A percentile compares a stretch with the other conserved stretches of the same genome.
These are phyloP conservation scores for Plutomurus gul DNA, from an alignment of 1,140 invertebrate genomes.

Conservation along the genomic window DNA sequence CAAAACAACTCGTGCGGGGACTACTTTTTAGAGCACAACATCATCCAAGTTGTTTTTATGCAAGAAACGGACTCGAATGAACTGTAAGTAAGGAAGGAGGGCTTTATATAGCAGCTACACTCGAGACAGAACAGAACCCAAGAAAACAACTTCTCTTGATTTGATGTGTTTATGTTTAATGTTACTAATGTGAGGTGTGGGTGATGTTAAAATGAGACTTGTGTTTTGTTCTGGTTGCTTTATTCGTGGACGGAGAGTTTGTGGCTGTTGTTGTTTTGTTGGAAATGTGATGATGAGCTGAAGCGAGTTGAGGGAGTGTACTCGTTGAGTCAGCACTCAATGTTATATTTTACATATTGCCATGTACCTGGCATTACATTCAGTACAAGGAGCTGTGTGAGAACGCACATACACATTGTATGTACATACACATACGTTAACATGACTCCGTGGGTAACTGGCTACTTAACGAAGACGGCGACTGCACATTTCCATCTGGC, in stretches of 20 bases:
- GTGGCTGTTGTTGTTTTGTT: slow-evolving; percentile 21
- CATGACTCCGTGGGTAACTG: too few species aligned
- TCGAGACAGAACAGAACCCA: neutral
- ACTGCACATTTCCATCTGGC: too few species aligned
- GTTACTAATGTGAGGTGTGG: slow-evolving; percentile 13
- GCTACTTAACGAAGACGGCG: too few species aligned
- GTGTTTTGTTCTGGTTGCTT: slow-evolving; percentile 22
- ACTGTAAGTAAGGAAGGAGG: too few species aligned
- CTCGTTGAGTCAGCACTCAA: too few species aligned
- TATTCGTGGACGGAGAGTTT: neutral
- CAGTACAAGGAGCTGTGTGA: too few species aligned
- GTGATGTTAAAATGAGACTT: slow-evolving; percentile 23
- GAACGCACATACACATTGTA: too few species aligned
- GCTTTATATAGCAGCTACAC: neutral
- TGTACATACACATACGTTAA: too few species aligned
- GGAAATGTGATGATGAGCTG: neutral
- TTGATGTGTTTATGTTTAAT: neutral
- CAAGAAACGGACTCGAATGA: neutral
- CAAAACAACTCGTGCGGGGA: slow-evolving; percentile 32
- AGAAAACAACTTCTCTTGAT: neutral
- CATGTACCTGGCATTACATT: too few species aligned
- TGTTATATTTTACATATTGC: too few species aligned
- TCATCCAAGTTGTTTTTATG: slow-evolving; percentile 13
- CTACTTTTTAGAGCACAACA: slow-evolving; percentile 32
- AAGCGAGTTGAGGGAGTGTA: neutral